A percentile compares a stretch with the other conserved stretches of the same genome.
Evolutionary conservation across 2,797 vertebrate genomes (phyloP).

Genomic region (Botia kubotai): DNA sequence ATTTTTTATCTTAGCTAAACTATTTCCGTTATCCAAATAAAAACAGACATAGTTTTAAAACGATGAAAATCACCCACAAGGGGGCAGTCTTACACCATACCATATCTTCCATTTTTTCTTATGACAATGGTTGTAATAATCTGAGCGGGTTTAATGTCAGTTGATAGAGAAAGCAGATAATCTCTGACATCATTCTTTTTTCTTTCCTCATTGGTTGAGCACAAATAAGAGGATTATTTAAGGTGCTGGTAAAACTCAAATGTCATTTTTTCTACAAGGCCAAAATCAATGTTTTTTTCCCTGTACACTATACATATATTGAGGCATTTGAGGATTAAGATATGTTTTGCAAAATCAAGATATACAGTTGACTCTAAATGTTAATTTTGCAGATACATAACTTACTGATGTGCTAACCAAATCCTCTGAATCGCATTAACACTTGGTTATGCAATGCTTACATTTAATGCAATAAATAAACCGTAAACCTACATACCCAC

Average conservation of each 20-base stretch:
- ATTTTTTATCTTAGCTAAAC: background rate
- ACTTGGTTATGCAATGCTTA: background rate
- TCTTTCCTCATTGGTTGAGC: slow-evolving; percentile 33
- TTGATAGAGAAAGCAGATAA: slow-evolving; percentile 40
- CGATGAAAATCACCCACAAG: slow-evolving; percentile 9
- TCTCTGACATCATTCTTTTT: slow-evolving; percentile 40
- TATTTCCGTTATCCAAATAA: background rate
- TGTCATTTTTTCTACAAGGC: background rate
- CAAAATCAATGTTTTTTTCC: background rate
- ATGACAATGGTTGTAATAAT: slow-evolving; percentile 12
- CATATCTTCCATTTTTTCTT: background rate
- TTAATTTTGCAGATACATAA: background rate
- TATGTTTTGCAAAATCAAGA: background rate
- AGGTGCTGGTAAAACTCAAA: slow-evolving; percentile 22
- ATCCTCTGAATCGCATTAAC: background rate
- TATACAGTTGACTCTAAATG: background rate
- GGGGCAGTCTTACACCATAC: slow-evolving; percentile 34
- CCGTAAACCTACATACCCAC: background rate
- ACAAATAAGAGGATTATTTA: slow-evolving; percentile 47
- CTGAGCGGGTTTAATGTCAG: slow-evolving; percentile 28
- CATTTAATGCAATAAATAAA: background rate
- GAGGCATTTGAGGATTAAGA: background rate
- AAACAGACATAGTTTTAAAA: background rate
- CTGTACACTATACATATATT: background rate
- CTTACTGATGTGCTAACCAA: background rate